phyloP scores from a whole-genome alignment of 2,888 invertebrate species.

The Platycheirus albimanus region DNA sequence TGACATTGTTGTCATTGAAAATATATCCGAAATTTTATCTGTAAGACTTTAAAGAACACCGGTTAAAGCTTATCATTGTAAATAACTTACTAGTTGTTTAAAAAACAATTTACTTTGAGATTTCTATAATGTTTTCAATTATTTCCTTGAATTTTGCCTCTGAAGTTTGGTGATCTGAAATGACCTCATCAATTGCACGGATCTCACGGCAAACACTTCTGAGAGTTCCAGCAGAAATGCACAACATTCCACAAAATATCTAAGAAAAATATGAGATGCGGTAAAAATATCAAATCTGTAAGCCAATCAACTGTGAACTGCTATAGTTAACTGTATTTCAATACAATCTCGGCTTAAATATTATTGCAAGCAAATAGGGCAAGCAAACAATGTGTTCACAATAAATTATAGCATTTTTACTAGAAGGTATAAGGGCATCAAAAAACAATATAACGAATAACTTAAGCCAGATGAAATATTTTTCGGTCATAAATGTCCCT shows the following conservation, averaged over 20 bases:
- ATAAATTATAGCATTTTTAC: no score
- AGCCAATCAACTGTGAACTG: no score
- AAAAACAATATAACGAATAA: no score
- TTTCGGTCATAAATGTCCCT: no score
- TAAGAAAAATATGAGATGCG: conserved; percentile 9
- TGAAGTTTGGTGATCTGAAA: background rate
- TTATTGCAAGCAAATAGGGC: no score
- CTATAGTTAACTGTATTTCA: no score
- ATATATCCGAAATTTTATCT: conserved; percentile 19
- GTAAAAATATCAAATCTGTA: background rate
- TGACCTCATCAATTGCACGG: background rate
- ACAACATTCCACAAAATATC: conserved; percentile 37
- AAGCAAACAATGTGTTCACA: no score
- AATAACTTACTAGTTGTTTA: no score
- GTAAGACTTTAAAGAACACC: conserved; percentile 15
- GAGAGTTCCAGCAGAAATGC: background rate
- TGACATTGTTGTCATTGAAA: conserved; percentile 29
- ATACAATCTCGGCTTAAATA: no score
- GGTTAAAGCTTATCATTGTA: no score
- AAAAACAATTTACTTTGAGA: background rate
- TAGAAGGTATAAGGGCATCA: no score
- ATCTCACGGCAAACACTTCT: conserved; percentile 23
- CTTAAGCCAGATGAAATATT: no score
- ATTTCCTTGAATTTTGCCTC: background rate
- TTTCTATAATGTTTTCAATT: conserved; percentile 20